Base-by-base conservation (phyloP, 1,140 invertebrate genomes). In the Drosophila chauvacae region DNA sequence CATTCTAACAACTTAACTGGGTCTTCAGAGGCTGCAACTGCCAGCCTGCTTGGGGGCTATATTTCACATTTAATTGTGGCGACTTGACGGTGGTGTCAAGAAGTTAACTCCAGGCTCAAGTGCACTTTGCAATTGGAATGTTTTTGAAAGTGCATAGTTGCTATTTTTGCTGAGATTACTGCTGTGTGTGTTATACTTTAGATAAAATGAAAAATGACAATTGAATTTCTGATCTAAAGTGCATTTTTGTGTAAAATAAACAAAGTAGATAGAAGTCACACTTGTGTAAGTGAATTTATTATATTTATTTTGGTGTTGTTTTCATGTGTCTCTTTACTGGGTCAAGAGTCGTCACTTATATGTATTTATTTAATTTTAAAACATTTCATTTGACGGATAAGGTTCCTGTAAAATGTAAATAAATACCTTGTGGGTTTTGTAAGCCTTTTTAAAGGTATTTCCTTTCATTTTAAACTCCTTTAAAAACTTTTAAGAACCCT, bases 1-100 rank as follows among this genome's bases (percentile, higher is more conserved):
- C 66, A 72, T 60, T 72, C 69, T 72, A 72, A 60, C 66, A 72
- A 72, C 69, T 72, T 71, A 72, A 72, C 66, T 72, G 68, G 66
- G 66, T 42, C 66, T 70, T 68, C 48, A 63, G 66, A 45, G 47
- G 47, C 66, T 63, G 64, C 33, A 44, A 33, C 56, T 61, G 58
- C 63, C 30, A 62, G 42, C 42, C 58, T 47, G 58, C 42, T 13
- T 5, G 30, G n/a, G 7, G 30, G 66, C 26, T 68, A 70, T 70
- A 68, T 70, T 55, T 70, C 62, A 70, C n/a, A 55, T 70, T 66
- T 70, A 70, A 70, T 70, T 68, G 66, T 68, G 44, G 30, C 48
- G 39, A 68, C 62, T 70, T 55, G 51, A 55, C 33, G 23, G n/a
- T 41, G 48, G 62, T 70, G 66, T 70, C 66, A 70, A 55, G 48